A percentile compares a stretch with the other conserved stretches of the same genome.
Evolutionary conservation across 1,140 invertebrate genomes (phyloP).

Genomic region (Drosophila obscura): DNA sequence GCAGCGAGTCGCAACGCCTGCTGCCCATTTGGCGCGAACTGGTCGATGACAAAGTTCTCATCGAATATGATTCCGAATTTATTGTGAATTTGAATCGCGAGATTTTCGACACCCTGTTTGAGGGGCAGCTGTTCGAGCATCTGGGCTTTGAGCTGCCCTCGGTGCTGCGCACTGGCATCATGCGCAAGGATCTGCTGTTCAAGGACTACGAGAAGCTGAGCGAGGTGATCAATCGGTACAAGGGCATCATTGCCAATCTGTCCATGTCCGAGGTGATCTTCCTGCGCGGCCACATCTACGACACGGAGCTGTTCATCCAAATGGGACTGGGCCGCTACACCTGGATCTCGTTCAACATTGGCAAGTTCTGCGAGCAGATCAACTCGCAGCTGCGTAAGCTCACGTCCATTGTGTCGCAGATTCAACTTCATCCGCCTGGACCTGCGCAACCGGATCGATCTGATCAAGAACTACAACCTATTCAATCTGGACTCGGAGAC

Average conservation of each 20-base stretch:
- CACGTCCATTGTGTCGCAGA: constrained; percentile 88
- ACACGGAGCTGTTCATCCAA: constrained; percentile 90
- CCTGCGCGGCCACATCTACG: constrained; percentile 88
- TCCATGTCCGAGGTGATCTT: constrained; percentile 88
- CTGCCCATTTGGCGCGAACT: constrained; percentile 88
- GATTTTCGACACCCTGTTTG: constrained; percentile 89
- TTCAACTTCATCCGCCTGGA: constrained; percentile 92
- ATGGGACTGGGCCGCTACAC: constrained; percentile 91
- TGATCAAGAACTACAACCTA: constrained; percentile 86
- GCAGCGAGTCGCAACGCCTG: constrained; percentile 76
- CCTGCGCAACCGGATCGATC: constrained; percentile 86
- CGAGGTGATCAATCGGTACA: constrained; percentile 87
- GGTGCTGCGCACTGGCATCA: constrained; percentile 78
- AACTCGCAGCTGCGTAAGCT: constrained; percentile 85
- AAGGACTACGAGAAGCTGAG: constrained; percentile 86
- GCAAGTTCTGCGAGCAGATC: constrained; percentile 88
- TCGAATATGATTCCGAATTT: constrained; percentile 88
- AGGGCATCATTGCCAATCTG: constrained; percentile 85
- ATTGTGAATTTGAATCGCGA: constrained; percentile 86
- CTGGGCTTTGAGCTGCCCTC: constrained; percentile 87
- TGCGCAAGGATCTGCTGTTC: constrained; percentile 85
- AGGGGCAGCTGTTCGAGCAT: constrained; percentile 90
- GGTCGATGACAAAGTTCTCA: constrained; percentile 86
- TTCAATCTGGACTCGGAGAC: constrained; percentile 84
- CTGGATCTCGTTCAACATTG: constrained; percentile 93